Evolutionary conservation across 2,797 vertebrate species (phyloP).

Genomic region (Pipistrellus pipistrellus): DNA sequence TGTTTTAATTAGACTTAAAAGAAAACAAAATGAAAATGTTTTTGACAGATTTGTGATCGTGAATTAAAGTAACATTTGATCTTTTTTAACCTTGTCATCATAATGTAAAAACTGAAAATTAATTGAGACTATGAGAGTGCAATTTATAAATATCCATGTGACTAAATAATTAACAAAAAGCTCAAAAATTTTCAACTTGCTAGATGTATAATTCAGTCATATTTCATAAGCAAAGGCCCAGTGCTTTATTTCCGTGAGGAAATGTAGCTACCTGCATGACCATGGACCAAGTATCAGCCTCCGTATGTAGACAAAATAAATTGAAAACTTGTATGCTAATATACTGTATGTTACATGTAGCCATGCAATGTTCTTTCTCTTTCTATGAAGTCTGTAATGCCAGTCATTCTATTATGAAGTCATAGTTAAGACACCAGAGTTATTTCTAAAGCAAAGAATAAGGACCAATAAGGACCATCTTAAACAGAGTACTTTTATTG

Average conservation of each 20-base stretch:
- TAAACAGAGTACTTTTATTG: neutral
- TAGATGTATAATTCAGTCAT: neutral
- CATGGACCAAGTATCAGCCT: neutral
- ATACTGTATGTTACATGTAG: neutral
- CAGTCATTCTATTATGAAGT: neutral
- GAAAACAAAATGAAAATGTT: neutral
- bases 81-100: neutral
- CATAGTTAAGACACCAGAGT: neutral
- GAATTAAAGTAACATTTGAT: neutral
- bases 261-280: neutral
- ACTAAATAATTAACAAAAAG: neutral
- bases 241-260: neutral
- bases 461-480: neutral
- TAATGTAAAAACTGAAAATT: neutral
- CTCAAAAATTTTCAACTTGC: neutral
- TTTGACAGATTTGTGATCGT: neutral
- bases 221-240: neutral
- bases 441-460: slow-evolving; percentile 7
- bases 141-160: neutral
- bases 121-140: neutral
- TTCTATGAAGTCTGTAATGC: neutral
- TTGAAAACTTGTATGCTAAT: neutral
- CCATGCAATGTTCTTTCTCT: neutral
- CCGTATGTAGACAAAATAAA: neutral
- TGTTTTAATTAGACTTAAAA: neutral